A percentile compares a stretch with the other conserved stretches of the same genome.
Evolutionary conservation across 2,888 invertebrate genomes (phyloP).

Genomic region (Teinopalpus imperialis): DNA sequence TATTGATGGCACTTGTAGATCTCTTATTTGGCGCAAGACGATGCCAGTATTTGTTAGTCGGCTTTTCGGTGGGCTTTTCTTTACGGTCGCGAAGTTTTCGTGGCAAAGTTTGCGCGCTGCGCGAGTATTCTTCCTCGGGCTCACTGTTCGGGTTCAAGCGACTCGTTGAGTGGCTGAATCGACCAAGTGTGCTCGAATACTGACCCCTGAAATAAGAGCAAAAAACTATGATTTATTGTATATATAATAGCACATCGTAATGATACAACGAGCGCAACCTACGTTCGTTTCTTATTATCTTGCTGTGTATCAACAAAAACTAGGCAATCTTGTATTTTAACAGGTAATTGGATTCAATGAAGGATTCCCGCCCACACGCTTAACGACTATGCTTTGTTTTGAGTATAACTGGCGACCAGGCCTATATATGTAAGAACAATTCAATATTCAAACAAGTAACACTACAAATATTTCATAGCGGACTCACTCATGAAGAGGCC

Average conservation of each 20-base stretch:
- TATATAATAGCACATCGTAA: constrained; percentile 51
- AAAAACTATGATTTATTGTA: constrained; percentile 42
- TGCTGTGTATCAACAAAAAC: constrained; percentile 59
- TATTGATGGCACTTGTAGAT: constrained; percentile 85
- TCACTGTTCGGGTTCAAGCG: constrained; percentile 83
- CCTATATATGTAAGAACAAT: constrained; percentile 19
- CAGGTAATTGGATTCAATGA: constrained; percentile 70
- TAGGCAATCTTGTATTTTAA: constrained; percentile 54
- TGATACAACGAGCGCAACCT: constrained; percentile 51
- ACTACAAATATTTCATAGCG: constrained; percentile 14
- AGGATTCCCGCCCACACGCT: constrained; percentile 64
- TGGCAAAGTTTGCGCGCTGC: constrained; percentile 90
- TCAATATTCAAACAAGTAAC: constrained; percentile 24
- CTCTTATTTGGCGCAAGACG: constrained; percentile 78
- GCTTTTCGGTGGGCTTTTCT: constrained; percentile 68
- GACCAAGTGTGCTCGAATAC: constrained; percentile 88
- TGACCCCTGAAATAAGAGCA: constrained; percentile 82
- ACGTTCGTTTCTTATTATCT: constrained; percentile 64
- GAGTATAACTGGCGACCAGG: constrained; percentile 34
- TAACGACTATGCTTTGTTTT: constrained; percentile 67
- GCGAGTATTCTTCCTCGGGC: constrained; percentile 74
- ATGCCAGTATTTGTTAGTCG: constrained; percentile 73
- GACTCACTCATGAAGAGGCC: constrained; percentile 8
- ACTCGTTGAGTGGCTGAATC: constrained; percentile 91
- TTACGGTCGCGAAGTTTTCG: constrained; percentile 82